Percentiles rank a stretch among this genome's conserved stretches.
Evolutionary conservation across 2,797 vertebrate genomes (phyloP).

Genomic region (Cebuella pygmaea): DNA sequence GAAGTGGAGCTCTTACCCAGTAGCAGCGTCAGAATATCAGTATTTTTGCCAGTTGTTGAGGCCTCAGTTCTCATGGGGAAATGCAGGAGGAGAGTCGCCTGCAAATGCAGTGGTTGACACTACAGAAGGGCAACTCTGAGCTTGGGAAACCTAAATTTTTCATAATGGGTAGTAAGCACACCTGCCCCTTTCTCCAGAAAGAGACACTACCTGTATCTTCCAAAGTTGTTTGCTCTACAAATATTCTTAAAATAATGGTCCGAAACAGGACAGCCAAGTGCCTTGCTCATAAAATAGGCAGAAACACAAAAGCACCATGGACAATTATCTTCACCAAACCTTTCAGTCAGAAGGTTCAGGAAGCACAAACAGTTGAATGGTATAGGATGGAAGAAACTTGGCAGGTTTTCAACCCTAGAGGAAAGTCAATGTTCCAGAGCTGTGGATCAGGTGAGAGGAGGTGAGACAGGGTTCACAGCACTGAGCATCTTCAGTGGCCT

Average conservation of each 20-base stretch:
- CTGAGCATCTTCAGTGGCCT: neutral
- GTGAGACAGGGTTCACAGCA: rapidly evolving
- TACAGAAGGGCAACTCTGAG: neutral
- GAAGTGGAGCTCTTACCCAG: neutral
- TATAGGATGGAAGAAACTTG: neutral
- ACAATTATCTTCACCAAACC: neutral
- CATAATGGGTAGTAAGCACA: neutral
- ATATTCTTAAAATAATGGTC: neutral
- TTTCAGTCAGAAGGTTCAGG: neutral
- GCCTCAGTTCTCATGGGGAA: rapidly evolving
- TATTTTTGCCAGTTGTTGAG: neutral
- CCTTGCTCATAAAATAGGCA: neutral
- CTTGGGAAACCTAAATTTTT: neutral
- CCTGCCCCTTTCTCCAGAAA: neutral
- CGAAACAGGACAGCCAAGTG: neutral
- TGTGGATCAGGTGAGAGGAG: neutral
- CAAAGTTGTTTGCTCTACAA: neutral
- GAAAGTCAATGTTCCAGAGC: neutral
- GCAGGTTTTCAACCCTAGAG: neutral
- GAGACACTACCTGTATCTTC: neutral
- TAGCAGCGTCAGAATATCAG: no score
- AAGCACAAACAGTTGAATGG: neutral
- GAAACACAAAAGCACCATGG: neutral
- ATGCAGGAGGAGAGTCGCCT: rapidly evolving
- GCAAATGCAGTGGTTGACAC: rapidly evolving